Base-by-base conservation (phyloP, 2,888 invertebrate species). In the Dexiosoma caninum region DNA sequence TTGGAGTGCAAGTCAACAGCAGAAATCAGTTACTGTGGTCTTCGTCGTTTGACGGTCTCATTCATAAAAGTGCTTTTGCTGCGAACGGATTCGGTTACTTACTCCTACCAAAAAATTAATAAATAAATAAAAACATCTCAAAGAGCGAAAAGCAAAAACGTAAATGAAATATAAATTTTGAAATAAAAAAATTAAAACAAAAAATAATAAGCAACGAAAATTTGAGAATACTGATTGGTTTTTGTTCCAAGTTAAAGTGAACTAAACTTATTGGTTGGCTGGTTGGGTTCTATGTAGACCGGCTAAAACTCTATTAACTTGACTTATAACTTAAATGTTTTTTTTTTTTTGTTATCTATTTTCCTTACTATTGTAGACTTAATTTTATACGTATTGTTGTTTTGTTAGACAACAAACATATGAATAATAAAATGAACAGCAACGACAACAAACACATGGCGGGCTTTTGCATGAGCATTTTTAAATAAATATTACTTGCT, bases 41-140 rank as follows among this genome's bases (percentile, higher is more conserved):
- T 77, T 81, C 72, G 81, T 69, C 57, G 62, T 70, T 69, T 77
- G 72, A 74, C 81, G 81, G 77, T 81, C 77, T 81, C 81, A 81
- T 81, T 81, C 81, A 81, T 81, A 81, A 81, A 81, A 81, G 81
- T 81, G 81, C 81, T 70, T 77, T 81, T 77, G 81, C 62, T 64
- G 40, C 74, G 81, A 77, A 74, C 81, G 77, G 81, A 81, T 81
- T 77, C 81, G 72, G 69, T 81, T 81, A 69, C 72, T 76, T 37
- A 60, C 51, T 72, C 46, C 57, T 67, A 53, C 19, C 9, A 64
- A 67, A 30, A 10, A n/a, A n/a, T n/a, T n/a, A n/a, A n/a, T n/a
- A n/a, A n/a, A n/a, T n/a, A n/a, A n/a, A n/a, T n/a, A n/a, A n/a
- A 66, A 62, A 66, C 32, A 53, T 67, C 35, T 12, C 37, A 30